Base-by-base conservation (phyloP, 1,140 invertebrate species). In the Luehdorfia chinensis region DNA sequence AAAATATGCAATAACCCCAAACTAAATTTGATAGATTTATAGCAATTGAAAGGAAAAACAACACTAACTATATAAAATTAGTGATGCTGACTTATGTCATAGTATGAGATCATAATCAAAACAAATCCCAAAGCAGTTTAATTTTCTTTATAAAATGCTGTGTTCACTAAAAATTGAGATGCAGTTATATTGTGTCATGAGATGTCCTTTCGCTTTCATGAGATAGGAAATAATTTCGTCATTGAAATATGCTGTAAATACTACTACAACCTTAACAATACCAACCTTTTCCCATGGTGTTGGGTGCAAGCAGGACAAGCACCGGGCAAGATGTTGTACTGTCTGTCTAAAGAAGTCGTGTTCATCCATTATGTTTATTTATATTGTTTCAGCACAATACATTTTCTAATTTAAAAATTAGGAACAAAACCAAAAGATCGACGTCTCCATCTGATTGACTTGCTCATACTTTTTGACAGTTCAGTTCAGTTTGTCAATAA, bases 261-360 rank as follows among this genome's bases (percentile, higher is more conserved):
- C 47, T 50, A 64, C 55, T 68, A 63, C 59, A 59, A 37, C 53
- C 47, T 36, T 28, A 57, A 59, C 43, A 33, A 46, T 23, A 54
- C 50, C 32, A 41, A 85, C 78, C 91, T 97, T 97, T 79, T 95
- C 94, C 94, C 94, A 95, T 84, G 95, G 94, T 58, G 94, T 93
- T 46, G 94, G 92, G 73, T 94, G 92, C 31, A 97, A 92, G 47
- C 90, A 91, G 11, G 95, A 95, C 52, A 97, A 84, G 57, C 95
- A 96, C 75, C 95, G 90, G 1, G 96, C 96, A 66, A 97, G 90
- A 87, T 96, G 94, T 75, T 95, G 92, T 23, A 97, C 93, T 11
- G 94, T 95, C 80, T 94, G 93, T 60, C 93, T 93, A 81, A 96
- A 97, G 85, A 96, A 96, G 68, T 92, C 87, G 76, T 91, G 92